phyloP scores from a whole-genome alignment of 2,113 vertebrate genomes.

The Sphaerodactylus townsendi region DNA sequence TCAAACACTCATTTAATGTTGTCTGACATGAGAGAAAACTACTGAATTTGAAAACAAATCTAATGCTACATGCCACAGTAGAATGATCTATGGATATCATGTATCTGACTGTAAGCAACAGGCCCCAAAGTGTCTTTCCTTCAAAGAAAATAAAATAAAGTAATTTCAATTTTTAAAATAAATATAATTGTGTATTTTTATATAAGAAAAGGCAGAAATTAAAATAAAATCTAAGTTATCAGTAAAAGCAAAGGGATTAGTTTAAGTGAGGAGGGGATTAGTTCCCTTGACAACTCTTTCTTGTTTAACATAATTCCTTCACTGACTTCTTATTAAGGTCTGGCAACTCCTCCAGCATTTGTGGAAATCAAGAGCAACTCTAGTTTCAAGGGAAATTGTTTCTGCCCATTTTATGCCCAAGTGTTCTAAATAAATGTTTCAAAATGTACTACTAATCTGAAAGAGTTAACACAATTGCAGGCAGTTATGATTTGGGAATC shows the following conservation, averaged over 20 bases:
- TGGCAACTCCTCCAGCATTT: neutral
- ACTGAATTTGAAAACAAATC: conserved; percentile 46
- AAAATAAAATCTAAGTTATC: conserved; percentile 15
- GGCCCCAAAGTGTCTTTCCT: neutral
- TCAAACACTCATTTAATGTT: conserved; percentile 43
- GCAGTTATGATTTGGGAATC: neutral
- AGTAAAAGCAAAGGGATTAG: conserved; percentile 2
- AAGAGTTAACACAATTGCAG: neutral
- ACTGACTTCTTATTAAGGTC: neutral
- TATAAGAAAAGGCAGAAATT: no score
- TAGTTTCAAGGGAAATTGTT: neutral
- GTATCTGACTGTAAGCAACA: conserved; percentile 21
- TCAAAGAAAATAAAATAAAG: neutral
- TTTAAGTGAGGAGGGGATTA: no score
- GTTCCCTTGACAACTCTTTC: neutral
- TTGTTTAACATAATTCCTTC: neutral
- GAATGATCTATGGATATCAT: neutral
- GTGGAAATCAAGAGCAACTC: neutral
- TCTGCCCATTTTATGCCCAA: neutral
- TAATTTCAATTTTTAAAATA: neutral
- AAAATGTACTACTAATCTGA: neutral
- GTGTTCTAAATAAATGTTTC: neutral
- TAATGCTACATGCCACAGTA: conserved; percentile 32
- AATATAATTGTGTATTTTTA: no score
- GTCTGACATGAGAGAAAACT: conserved; percentile 38